phyloP scores from a whole-genome alignment of 2,888 invertebrate genomes.

The Epistrophella euchroma region DNA sequence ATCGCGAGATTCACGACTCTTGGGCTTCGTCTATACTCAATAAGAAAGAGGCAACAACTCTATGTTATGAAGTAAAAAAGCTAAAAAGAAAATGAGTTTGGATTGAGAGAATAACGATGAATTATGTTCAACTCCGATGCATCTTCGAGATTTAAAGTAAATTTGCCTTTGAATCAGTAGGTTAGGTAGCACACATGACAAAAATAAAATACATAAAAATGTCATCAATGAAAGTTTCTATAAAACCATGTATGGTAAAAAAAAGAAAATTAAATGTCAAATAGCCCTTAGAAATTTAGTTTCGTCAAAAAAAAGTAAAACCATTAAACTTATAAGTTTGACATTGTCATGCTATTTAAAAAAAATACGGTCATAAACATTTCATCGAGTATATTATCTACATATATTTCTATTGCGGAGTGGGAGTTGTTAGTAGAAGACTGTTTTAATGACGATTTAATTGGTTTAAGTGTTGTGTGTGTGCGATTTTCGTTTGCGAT shows the following conservation, averaged over 20 bases:
- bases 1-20: slow-evolving; percentile 50
- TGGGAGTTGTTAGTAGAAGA: slow-evolving; percentile 18
- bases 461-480: slow-evolving; percentile 8
- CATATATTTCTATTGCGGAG: neutral
- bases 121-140: slow-evolving; percentile 25
- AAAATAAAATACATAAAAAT: slow-evolving; percentile 4
- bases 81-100: slow-evolving; percentile 10
- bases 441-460: neutral
- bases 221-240: slow-evolving; percentile 31
- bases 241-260: neutral
- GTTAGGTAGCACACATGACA: slow-evolving; percentile 35
- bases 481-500: neutral
- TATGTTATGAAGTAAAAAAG: neutral
- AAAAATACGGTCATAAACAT: slow-evolving; percentile 31
- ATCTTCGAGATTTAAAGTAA: slow-evolving; percentile 33
- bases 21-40: slow-evolving; percentile 12
- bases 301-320: neutral
- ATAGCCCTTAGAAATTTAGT: neutral
- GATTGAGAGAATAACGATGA: slow-evolving; percentile 16
- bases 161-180: slow-evolving; percentile 15
- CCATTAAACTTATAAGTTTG: slow-evolving; percentile 5
- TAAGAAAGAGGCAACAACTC: slow-evolving; percentile 6
- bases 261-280: slow-evolving; percentile 21
- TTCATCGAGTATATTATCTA: slow-evolving; percentile 49
- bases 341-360: neutral